Percentiles rank a stretch among this genome's conserved stretches.
Conservation (phyloP, 2,797 vertebrate genomes). For the Chrosomus eos region DNA sequence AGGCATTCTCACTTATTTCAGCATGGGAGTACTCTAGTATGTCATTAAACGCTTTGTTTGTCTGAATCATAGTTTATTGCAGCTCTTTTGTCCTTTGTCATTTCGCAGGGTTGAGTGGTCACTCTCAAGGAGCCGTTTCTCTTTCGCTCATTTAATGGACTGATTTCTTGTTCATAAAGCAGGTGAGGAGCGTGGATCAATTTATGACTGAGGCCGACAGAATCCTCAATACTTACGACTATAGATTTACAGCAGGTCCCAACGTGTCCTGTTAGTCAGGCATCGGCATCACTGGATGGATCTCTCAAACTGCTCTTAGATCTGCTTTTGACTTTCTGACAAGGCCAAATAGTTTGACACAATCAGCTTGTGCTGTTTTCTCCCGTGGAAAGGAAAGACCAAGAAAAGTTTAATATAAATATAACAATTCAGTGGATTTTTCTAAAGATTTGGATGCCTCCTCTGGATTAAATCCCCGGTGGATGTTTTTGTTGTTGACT, state of each 20-base stretch:
- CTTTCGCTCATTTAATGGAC: conserved; percentile 42
- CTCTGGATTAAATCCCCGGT: background rate
- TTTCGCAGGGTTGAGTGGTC: conserved; percentile 24
- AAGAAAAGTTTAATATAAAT: background rate
- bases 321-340: background rate
- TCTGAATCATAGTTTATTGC: conserved; percentile 6
- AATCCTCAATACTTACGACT: conserved; percentile 22
- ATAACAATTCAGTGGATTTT: conserved; percentile 4
- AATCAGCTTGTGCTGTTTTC: background rate
- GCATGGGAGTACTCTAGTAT: background rate
- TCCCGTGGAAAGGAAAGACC: background rate
- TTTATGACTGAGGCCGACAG: conserved; percentile 37
- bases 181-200: conserved; percentile 22
- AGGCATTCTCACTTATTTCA: background rate
- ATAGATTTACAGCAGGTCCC: conserved; percentile 28
- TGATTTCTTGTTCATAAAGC: conserved; percentile 47
- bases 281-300: background rate
- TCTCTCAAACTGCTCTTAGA: background rate
- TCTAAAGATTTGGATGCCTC: conserved; percentile 1
- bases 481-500: conserved; percentile 5
- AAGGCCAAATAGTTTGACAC: conserved; percentile 17
- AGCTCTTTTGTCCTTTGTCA: conserved; percentile 30
- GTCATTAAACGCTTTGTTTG: conserved; percentile 14
- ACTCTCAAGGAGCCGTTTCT: conserved; percentile 35
- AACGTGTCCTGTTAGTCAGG: conserved; percentile 21